Evolutionary conservation across 1,140 invertebrate genomes (phyloP).

Genomic region (Caerostris extrusa): DNA sequence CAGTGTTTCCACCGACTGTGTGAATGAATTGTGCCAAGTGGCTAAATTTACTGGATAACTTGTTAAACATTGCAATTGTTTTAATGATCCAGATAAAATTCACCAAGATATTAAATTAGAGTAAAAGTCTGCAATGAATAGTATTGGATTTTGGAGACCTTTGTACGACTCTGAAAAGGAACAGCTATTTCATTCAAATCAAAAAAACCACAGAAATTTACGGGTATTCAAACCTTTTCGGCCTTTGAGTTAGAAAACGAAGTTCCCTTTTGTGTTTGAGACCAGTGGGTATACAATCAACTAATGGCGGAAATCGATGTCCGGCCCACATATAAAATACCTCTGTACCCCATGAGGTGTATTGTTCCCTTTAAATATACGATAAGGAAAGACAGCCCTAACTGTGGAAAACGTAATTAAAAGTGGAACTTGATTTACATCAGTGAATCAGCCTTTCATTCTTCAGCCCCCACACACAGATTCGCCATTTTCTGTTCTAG

Average conservation of each 20-base stretch:
- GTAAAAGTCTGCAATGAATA: background rate
- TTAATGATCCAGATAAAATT: too few relatives aligned
- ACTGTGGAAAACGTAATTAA: constrained; percentile 14
- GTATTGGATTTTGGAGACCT: background rate
- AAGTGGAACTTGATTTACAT: background rate
- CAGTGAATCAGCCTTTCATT: background rate
- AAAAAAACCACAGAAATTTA: background rate
- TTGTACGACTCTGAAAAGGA: background rate
- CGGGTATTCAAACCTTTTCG: background rate
- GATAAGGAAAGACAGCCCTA: background rate
- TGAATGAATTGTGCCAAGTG: too few relatives aligned
- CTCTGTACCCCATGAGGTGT: background rate
- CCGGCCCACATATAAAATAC: background rate
- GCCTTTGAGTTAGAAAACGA: background rate
- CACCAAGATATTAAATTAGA: background rate
- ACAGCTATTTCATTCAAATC: background rate
- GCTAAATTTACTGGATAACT: too few relatives aligned
- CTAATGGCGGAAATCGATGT: background rate
- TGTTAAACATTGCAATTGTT: too few relatives aligned
- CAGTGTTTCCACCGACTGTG: too few relatives aligned
- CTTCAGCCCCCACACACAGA: background rate
- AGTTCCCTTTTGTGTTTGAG: too few relatives aligned
- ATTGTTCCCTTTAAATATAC: background rate
- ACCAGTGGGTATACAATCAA: background rate
- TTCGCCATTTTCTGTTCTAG: constrained; percentile 6